Conservation (phyloP, 2,797 vertebrate genomes). For the Notamacropus eugenii region DNA sequence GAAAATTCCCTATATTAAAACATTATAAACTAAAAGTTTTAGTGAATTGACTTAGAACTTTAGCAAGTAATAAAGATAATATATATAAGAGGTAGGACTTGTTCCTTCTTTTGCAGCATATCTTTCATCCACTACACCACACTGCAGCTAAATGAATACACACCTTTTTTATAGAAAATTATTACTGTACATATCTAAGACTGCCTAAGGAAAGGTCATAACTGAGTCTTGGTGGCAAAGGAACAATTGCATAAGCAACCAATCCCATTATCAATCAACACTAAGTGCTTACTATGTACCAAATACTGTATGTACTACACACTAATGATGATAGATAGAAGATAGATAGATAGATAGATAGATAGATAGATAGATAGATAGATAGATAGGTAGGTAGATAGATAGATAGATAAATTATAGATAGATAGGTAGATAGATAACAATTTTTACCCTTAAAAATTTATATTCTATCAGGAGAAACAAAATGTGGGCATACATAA, state of each 20-base stretch:
- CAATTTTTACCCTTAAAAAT: neutral
- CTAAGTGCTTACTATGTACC: neutral
- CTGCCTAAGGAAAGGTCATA: neutral
- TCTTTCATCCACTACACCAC: neutral
- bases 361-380: neutral
- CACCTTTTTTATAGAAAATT: neutral
- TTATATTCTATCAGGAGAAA: neutral
- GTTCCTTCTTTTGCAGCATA: neutral
- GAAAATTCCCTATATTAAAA: neutral
- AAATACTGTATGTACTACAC: neutral
- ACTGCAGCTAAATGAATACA: neutral
- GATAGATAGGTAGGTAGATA: too few relatives aligned
- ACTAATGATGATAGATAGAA: neutral
- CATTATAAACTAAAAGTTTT: neutral
- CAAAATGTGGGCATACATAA: neutral
- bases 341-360: too few relatives aligned
- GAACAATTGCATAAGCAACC: neutral
- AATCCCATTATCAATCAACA: neutral
- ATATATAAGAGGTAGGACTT: neutral
- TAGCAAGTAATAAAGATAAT: neutral
- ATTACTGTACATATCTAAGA: neutral
- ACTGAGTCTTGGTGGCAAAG: neutral
- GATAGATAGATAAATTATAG: too few relatives aligned
- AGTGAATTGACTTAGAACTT: neutral
- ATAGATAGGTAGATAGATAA: too few relatives aligned